Evolutionary conservation across 2,113 vertebrate species (phyloP), one percentile per base, ranked within the genome.

Genomic region (Hemiscyllium ocellatum): DNA sequence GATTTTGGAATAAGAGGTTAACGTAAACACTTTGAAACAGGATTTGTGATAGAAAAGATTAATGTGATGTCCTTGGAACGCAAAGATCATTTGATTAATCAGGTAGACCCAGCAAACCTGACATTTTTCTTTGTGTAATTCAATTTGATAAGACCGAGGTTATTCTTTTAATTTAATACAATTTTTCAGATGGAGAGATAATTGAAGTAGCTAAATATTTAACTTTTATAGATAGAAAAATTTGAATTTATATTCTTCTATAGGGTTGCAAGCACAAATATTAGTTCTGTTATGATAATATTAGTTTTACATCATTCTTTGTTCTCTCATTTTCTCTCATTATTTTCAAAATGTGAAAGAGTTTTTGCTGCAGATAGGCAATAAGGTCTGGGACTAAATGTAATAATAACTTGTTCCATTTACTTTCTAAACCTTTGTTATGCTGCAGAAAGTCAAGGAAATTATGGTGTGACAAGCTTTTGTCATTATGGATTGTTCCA

Each of bases 191-290:
- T 65, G 10, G 0, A 56, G 52, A 6, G 56, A 20, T 91, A 15
- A 91, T 91, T 91, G 65, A 65, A 56, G 65, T 65, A 91, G 65
- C 56, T 91, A 91, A 91, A 91, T 91, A 65, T 91, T 91, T 91
- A 91, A 91, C n/a, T 65, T n/a, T 33, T 13, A 66, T 37, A 65
- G 89, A 66, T 66, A 37, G 89, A n/a, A 80, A 80, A 37, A n/a
- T 91, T 65, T 91, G 61, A 65, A n/a, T n/a, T 65, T 29, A 89
- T 56, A 29, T 15, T 56, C 86, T 76, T 33, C 12, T 10, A 17
- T 29, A 37, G 33, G 17, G 78, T 13, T 80, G 78, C n/a, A 80
- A 19, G 2, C 56, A 91, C 33, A 13, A 65, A 91, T 91, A 91
- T 66, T 65, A 91, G 65, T 91, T 91, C 15, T 33, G 56, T 66